Evolutionary conservation across 2,888 invertebrate genomes (phyloP), one percentile per base, ranked within the genome.

Genomic region (Eilema depressum): DNA sequence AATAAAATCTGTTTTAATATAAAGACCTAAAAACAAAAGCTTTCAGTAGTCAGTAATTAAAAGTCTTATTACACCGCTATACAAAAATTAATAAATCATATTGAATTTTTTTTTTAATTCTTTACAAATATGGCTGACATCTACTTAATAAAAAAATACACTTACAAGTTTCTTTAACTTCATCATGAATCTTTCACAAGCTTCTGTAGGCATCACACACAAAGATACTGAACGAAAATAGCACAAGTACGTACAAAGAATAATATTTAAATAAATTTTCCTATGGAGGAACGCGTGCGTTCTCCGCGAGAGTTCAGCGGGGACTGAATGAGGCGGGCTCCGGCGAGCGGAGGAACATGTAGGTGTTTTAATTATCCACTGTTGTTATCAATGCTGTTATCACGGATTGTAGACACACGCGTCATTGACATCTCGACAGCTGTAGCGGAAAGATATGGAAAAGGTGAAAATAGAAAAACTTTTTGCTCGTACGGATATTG

Each of bases 191-290:
- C 88, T 90, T 76, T 91, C 92, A 71, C 89, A 85, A 23, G 86
- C 87, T 69, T 89, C 86, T 30, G 92, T 89, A 75, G 92, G 92
- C 92, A 92, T 92, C 60, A 79, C 77, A 82, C 66, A 26, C 53
- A 66, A 65, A 59, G 68, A 73, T 70, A 64, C 25, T 23, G 37
- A 59, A 69, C 65, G 57, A 69, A 72, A 68, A 78, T 76, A 78
- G 65, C 63, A 64, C 62, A 33, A 66, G 23, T 63, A 66, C 47
- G 56, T 57, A 56, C 68, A 78, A 76, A 63, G 65, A 68, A 62
- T 53, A 62, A 62, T 72, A 37, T 57, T 56, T 20, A 23, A 41
- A 30, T 63, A 17, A 23, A n/a, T 20, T 63, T 25, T 33, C 66
- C 64, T 57, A 11, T 47, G 14, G 70, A 61, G 59, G 7, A 47